A percentile compares a stretch with the other conserved stretches of the same genome.
phyloP scores from a whole-genome alignment of 1,140 invertebrate species.

The Euura saliciscinereae region DNA sequence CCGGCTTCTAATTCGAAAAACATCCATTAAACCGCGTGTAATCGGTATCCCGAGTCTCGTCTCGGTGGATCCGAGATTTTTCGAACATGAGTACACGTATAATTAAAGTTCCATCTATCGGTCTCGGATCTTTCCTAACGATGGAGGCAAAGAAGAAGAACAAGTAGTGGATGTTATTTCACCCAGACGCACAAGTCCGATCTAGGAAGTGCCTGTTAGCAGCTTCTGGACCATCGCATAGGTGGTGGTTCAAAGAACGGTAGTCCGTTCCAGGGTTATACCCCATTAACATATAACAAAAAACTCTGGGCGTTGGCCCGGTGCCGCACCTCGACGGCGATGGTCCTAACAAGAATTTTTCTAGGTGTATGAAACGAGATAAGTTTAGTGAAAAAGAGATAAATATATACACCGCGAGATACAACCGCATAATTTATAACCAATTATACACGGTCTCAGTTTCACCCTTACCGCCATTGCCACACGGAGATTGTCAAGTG shows the following conservation, averaged over 20 bases:
- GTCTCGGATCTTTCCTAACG: too few species aligned
- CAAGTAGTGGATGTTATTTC: too few species aligned
- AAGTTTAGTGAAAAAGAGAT: slow-evolving; percentile 23
- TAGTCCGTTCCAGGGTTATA: neutral
- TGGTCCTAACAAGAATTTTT: slow-evolving; percentile 30
- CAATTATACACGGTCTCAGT: slow-evolving; percentile 19
- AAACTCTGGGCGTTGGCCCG: slow-evolving; percentile 51
- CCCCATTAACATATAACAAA: slow-evolving; percentile 46
- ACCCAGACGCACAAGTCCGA: too few species aligned
- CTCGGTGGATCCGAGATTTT: too few species aligned
- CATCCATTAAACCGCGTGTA: too few species aligned
- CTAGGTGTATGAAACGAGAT: slow-evolving; percentile 28
- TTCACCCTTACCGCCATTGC: neutral
- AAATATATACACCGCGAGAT: slow-evolving; percentile 9
- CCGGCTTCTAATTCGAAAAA: too few species aligned
- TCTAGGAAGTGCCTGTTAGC: neutral
- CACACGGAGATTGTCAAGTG: neutral
- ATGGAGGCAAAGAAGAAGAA: too few species aligned
- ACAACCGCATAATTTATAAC: slow-evolving; percentile 24
- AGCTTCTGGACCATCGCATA: neutral
- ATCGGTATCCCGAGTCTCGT: too few species aligned
- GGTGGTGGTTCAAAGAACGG: neutral
- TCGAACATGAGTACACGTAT: too few species aligned
- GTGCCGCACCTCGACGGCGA: slow-evolving; percentile 38
- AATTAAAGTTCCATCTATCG: too few species aligned